Evolutionary conservation across 2,113 vertebrate species (phyloP), one percentile per base, ranked within the genome.

Genomic region (Ctenomys sociabilis): DNA sequence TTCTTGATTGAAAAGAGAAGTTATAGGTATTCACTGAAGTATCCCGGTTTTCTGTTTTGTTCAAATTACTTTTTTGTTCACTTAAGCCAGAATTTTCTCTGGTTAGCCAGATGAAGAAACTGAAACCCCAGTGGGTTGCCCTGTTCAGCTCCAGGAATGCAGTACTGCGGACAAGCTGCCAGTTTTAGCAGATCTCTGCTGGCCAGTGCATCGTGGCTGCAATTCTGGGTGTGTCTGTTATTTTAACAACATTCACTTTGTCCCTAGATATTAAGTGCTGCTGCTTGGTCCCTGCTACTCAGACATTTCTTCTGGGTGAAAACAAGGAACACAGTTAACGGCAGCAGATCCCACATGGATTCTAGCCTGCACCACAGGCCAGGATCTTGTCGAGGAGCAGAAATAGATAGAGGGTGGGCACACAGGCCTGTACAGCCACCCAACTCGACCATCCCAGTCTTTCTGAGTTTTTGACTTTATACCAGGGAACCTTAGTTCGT

Each of bases 261-360:
- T 21, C 77, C 32, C 54, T 17, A 3, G 57, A 0, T 35, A 3
- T 3, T 0, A 1, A 22, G 30, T 0, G 14, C 16, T 45, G 43
- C n/a, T 43, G 0, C 11, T 57, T 30, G 32, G 16, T 8, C 32
- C 24, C 78, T 32, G 43, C 6, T 3, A 12, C 7, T 5, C 21
- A 21, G 37, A 19, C 40, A 63, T 17, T n/a, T 5, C 82, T 11
- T 32, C 37, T 63, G 3, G 54, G 64, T 30, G 28, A 28, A 66
- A 40, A 59, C 64, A 49, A n/a, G 43, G 19, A 11, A 70, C 37
- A 24, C 21, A 4, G 0, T 0, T 28, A 30, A n/a, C n/a, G 61
- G 30, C 28, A 37, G 30, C 2, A 5, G 72, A 40, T 43, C 30
- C 24, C 32, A 21, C 5, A 11, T 9, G 12, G 4, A 2, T 30